A percentile compares a stretch with the other conserved stretches of the same genome.
Evolutionary conservation across 2,113 vertebrate genomes (phyloP).

Genomic region (Amphiprion percula): DNA sequence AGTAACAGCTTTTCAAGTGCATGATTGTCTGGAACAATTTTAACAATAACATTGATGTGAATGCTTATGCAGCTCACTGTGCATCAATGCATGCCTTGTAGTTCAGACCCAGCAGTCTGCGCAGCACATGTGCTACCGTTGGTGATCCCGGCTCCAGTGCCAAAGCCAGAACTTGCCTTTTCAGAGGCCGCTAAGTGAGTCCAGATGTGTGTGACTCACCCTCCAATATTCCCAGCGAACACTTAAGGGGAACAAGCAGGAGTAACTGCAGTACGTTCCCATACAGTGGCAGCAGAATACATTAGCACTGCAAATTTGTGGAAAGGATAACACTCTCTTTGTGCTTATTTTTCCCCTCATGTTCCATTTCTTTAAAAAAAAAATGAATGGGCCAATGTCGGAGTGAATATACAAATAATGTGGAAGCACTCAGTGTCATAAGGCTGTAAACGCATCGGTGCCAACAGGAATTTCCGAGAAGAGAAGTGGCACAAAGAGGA

Average conservation of each 20-base stretch:
- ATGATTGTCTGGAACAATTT: neutral
- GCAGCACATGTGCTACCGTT: slow-evolving; percentile 80
- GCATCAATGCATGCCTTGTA: slow-evolving; percentile 12
- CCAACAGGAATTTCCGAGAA: slow-evolving; percentile 41
- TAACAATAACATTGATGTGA: neutral
- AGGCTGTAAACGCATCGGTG: slow-evolving; percentile 37
- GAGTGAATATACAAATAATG: slow-evolving; percentile 46
- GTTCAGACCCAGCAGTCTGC: slow-evolving; percentile 49
- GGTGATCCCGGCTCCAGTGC: slow-evolving; percentile 49
- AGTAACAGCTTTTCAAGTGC: neutral
- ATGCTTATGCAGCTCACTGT: slow-evolving; percentile 10
- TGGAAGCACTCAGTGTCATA: slow-evolving; percentile 47
- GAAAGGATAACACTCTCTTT: slow-evolving; percentile 70
- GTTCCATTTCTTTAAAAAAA: slow-evolving; percentile 44
- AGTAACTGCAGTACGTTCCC: slow-evolving; percentile 24
- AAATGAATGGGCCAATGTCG: slow-evolving; percentile 68
- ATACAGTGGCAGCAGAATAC: slow-evolving; percentile 34
- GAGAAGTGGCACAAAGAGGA: slow-evolving; percentile 43
- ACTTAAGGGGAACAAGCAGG: slow-evolving; percentile 52
- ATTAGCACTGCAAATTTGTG: slow-evolving; percentile 52
- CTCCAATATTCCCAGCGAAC: slow-evolving; percentile 55
- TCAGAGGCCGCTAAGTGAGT: slow-evolving; percentile 68
- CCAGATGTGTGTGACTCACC: slow-evolving; percentile 83
- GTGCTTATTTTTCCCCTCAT: slow-evolving; percentile 43
- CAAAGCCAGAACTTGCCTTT: slow-evolving; percentile 56